phyloP scores from a whole-genome alignment of 2,113 vertebrate genomes.

The Promerops cafer region DNA sequence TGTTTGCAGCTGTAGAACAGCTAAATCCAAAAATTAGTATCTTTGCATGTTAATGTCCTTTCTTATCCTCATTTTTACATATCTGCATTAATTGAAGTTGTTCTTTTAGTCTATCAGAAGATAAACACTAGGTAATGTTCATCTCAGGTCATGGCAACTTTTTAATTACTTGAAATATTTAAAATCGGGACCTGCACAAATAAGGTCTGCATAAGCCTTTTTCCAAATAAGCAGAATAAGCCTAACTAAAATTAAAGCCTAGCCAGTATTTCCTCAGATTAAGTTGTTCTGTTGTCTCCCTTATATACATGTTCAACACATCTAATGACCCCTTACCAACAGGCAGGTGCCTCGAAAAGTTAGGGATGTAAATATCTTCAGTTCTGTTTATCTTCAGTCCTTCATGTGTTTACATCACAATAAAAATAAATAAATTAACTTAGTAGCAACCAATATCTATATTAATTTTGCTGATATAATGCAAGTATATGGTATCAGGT shows the following conservation, averaged over 20 bases:
- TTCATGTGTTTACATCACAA: neutral
- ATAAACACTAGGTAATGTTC: neutral
- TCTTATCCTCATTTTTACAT: neutral
- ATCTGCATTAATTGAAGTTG: neutral
- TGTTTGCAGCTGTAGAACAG: neutral
- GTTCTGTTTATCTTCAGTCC: neutral
- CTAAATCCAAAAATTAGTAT: neutral
- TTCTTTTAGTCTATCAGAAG: neutral
- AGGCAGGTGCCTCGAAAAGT: neutral
- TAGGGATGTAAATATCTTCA: neutral
- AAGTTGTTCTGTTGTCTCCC: neutral
- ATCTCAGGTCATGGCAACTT: neutral
- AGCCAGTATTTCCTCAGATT: neutral
- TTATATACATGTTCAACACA: fast-evolving
- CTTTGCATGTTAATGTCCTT: neutral
- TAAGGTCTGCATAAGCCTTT: neutral
- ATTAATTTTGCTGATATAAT: neutral
- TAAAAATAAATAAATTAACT: neutral
- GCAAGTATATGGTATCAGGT: neutral
- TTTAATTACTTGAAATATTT: neutral
- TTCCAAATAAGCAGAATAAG: neutral
- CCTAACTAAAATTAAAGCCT: neutral
- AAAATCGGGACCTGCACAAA: neutral
- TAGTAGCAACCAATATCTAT: neutral
- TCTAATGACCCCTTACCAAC: neutral